phyloP scores from a whole-genome alignment of 2,797 vertebrate species.

The Catostomus latipinnis region DNA sequence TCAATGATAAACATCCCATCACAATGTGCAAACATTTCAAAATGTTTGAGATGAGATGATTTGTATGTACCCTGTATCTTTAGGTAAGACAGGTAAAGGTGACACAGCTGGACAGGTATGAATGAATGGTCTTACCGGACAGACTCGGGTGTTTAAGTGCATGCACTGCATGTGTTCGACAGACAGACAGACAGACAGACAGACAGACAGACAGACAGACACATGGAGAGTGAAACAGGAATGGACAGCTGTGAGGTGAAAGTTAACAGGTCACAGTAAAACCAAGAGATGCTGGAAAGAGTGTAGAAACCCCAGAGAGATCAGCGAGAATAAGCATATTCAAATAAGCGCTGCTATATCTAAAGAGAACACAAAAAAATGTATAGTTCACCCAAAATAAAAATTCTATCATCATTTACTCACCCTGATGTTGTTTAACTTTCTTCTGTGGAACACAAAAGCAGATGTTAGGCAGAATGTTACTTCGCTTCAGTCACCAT shows the following conservation, averaged over 20 bases:
- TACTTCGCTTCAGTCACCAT: no score
- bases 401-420: no score
- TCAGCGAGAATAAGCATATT: not conserved
- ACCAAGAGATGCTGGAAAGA: conserved; percentile 27
- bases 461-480: no score
- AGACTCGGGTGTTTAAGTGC: conserved; percentile 84
- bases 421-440: no score
- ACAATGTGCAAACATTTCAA: not conserved
- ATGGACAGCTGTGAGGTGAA: conserved; percentile 55
- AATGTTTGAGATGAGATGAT: not conserved
- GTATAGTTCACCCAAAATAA: no score
- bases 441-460: no score
- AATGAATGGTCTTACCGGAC: conserved; percentile 79
- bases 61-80: conserved; percentile 13
- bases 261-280: conserved; percentile 62
- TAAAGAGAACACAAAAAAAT: no score
- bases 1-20: not conserved
- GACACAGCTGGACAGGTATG: no score
- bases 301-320: conserved; percentile 6
- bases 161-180: conserved; percentile 79
- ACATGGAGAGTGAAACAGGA: conserved; percentile 55
- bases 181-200: conserved; percentile 59
- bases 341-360: not conserved
- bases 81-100: conserved; percentile 19
- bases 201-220: conserved; percentile 61